phyloP scores from a whole-genome alignment of 2,797 vertebrate genomes.

The Coluber constrictor region DNA sequence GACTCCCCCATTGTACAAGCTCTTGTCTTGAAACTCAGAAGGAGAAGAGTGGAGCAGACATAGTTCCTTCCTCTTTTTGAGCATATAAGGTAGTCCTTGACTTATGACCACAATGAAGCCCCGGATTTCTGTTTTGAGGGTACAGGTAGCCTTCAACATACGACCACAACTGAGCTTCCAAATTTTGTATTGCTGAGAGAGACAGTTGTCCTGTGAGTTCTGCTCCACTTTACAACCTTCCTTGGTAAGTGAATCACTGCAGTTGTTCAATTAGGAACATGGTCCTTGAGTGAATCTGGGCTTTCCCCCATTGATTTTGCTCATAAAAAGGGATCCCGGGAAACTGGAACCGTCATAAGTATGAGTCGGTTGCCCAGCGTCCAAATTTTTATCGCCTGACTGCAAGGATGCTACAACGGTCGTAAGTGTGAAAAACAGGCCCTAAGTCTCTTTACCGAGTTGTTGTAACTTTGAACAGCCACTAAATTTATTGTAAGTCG shows the following conservation, averaged over 20 bases:
- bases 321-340: not conserved
- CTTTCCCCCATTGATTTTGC: not conserved
- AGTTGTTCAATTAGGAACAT: not conserved
- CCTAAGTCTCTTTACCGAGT: too few species aligned
- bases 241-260: too few species aligned
- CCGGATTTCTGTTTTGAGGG: too few species aligned
- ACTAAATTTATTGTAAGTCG: not conserved
- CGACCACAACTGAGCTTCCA: not conserved
- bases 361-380: not conserved
- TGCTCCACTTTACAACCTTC: not conserved
- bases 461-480: not conserved
- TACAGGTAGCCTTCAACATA: too few species aligned
- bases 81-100: not conserved
- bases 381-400: not conserved
- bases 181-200: not conserved
- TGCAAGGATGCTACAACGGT: not conserved
- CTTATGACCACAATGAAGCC: not conserved
- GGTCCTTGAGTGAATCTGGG: too few species aligned
- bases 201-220: not conserved
- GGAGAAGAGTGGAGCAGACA: not conserved
- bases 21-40: not conserved
- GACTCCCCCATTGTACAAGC: conserved; percentile 15
- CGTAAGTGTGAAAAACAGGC: too few species aligned
- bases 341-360: not conserved
- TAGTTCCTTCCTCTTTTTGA: not conserved